Conservation (phyloP, 2,797 vertebrate genomes). For the Sebastes glaucus region DNA sequence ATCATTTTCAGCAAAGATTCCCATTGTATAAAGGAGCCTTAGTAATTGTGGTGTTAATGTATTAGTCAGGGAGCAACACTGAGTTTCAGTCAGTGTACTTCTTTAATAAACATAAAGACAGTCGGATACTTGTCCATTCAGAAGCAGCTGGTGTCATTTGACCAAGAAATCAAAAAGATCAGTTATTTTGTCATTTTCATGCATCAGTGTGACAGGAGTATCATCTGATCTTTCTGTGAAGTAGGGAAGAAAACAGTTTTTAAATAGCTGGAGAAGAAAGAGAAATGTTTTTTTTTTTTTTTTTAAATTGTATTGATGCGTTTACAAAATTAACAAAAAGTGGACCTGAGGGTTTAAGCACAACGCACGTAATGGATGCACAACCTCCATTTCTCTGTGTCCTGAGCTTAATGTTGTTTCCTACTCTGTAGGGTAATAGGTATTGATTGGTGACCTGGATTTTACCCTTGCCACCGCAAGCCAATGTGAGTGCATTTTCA, state of each 20-base stretch:
- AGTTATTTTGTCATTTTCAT: background rate
- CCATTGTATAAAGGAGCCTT: conserved; percentile 32
- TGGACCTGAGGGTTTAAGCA: background rate
- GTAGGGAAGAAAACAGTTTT: background rate
- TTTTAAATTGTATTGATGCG: background rate
- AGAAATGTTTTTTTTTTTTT: background rate
- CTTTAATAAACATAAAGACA: conserved; percentile 9
- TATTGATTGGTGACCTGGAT: conserved; percentile 73
- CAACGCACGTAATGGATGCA: background rate
- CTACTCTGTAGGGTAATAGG: conserved; percentile 52
- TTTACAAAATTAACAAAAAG: background rate
- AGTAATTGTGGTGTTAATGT: conserved; percentile 15
- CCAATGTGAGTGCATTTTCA: conserved; percentile 27
- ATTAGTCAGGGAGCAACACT: background rate
- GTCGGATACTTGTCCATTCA: background rate
- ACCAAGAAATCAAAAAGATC: background rate
- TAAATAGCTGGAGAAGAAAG: background rate
- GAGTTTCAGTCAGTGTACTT: conserved; percentile 1
- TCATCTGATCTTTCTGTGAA: background rate
- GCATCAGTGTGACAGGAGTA: background rate
- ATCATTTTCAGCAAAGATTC: conserved; percentile 55
- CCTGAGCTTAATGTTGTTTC: conserved; percentile 43
- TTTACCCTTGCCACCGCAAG: conserved; percentile 38
- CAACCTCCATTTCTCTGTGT: conserved; percentile 15
- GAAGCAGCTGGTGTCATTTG: conserved; percentile 5